These are phyloP conservation scores for Drosophila hamatofila DNA, from an alignment of 2,888 invertebrate species.

Conservation along the genomic window DNA sequence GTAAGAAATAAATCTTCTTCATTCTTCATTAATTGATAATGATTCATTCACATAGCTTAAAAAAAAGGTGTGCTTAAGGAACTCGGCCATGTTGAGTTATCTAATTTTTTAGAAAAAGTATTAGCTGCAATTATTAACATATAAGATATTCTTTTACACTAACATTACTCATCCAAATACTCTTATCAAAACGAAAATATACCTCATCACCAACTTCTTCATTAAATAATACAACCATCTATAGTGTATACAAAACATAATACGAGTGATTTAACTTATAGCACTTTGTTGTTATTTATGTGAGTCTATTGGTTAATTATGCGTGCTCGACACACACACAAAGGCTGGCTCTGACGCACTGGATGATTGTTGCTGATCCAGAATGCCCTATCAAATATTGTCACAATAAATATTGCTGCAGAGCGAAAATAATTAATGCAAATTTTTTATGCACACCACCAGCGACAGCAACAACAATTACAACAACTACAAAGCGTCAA, in stretches of 20 bases:
- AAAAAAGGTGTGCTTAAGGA: too few species aligned
- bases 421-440: slow-evolving; percentile 51
- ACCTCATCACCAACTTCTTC: background rate
- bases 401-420: slow-evolving; percentile 70
- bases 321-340: slow-evolving; percentile 38
- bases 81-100: too few species aligned
- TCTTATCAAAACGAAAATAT: too few species aligned
- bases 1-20: too few species aligned
- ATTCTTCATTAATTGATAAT: too few species aligned
- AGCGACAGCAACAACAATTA: background rate
- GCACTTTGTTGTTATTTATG: slow-evolving; percentile 25
- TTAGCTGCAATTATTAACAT: too few species aligned
- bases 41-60: too few species aligned
- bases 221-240: background rate
- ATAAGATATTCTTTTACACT: too few species aligned
- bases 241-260: background rate
- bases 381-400: slow-evolving; percentile 54
- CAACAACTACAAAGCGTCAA: slow-evolving; percentile 23
- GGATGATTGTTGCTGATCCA: slow-evolving; percentile 34
- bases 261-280: slow-evolving; percentile 18
- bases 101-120: too few species aligned
- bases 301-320: slow-evolving; percentile 55
- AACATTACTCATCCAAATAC: too few species aligned
- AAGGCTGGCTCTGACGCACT: slow-evolving; percentile 9
- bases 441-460: slow-evolving; percentile 25